Evolutionary conservation across 1,140 invertebrate species (phyloP).

Genomic region (Hesperophylax magnus): DNA sequence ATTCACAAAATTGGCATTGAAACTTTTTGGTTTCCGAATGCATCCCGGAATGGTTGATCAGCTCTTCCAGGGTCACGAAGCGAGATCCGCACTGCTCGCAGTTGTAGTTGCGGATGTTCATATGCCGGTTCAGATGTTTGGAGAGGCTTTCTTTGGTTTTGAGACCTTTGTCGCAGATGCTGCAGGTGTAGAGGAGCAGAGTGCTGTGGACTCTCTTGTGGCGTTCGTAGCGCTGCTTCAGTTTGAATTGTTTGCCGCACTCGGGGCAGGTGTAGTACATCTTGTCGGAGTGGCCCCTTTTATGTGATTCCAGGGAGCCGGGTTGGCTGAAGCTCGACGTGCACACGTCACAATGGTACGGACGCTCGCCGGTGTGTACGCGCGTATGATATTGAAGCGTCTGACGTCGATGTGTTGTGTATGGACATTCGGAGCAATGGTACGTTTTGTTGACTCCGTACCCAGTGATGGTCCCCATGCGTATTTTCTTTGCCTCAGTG

Average conservation of each 20-base stretch:
- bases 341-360: slow-evolving; percentile 71
- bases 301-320: slow-evolving; percentile 66
- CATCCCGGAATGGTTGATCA: slow-evolving; percentile 62
- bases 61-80: slow-evolving; percentile 66
- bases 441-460: slow-evolving; percentile 62
- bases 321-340: slow-evolving; percentile 73
- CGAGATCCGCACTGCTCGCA: slow-evolving; percentile 68
- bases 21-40: slow-evolving; percentile 72
- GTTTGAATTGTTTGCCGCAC: slow-evolving; percentile 76
- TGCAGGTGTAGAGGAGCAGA: slow-evolving; percentile 60
- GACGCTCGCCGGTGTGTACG: slow-evolving; percentile 71
- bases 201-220: slow-evolving; percentile 65
- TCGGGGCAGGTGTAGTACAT: slow-evolving; percentile 72
- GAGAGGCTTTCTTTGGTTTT: slow-evolving; percentile 65
- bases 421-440: slow-evolving; percentile 65
- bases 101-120: slow-evolving; percentile 66
- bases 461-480: slow-evolving; percentile 62
- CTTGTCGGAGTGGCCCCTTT: slow-evolving; percentile 66
- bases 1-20: slow-evolving; percentile 68
- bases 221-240: slow-evolving; percentile 64
- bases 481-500: slow-evolving; percentile 59
- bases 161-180: slow-evolving; percentile 63
- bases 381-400: slow-evolving; percentile 67
- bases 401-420: slow-evolving; percentile 66
- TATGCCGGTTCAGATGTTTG: slow-evolving; percentile 66